Base-by-base conservation (phyloP, 2,888 invertebrate species). In the Asteroscopus sphinx region DNA sequence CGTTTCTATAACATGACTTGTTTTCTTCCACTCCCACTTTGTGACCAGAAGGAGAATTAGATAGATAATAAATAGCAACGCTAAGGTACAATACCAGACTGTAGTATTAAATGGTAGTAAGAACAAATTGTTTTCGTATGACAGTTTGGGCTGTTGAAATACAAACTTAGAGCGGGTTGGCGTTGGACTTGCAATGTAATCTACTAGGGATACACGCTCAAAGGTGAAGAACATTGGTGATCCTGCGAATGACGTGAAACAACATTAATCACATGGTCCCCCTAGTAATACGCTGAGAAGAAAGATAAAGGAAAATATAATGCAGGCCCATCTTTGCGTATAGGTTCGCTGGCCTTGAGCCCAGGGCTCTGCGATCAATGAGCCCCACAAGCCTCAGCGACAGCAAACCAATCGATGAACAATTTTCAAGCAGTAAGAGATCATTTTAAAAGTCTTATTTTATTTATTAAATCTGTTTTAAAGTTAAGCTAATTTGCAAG, bases 121-220 rank as follows among this genome's bases (percentile, higher is more conserved):
- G 79, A 96, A 97, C 39, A 97, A 95, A 79, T 97, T 97, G 68
- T 95, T 96, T 35, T 97, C 96, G 63, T 96, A 96, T 0, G 97
- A 96, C 4, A 97, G 81, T 77, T 96, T 96, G 1, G 97, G 97
- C 80, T 96, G 96, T 45, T 96, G 95, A 81, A 97, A 97, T 15
- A 97, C 95, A 80, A 97, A 96, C 74, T 96, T 95, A 0, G 96
- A 96, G 69, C 95, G 89, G 0, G 96, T 96, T 1, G 95, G 95
- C 0, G 96, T 95, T 11, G 96, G 96, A 87, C 96, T 95, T 28
- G 96, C 95, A 44, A 96, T 95, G 77, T 96, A 97, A 70, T 96
- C 96, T 4, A 96, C 95, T 17, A 95, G 90, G 0, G 94, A 89
- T 45, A 96, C 87, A 3, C 96, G 93, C 77, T 96, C 95, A 1